Conservation (phyloP, 2,888 invertebrate genomes). For the Oxyteleia sp. region DNA sequence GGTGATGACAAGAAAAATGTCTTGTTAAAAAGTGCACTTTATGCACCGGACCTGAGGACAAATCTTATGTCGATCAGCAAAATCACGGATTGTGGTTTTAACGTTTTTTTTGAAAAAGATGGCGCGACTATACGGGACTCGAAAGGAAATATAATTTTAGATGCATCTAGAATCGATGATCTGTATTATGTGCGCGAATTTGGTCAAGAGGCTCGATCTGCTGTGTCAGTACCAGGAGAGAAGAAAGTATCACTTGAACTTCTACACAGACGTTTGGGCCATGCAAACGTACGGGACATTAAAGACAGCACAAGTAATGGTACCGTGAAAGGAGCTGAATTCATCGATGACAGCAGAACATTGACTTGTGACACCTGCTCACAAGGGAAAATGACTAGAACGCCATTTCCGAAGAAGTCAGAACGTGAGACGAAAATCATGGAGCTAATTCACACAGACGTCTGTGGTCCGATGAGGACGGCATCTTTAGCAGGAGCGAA, state of each 20-base stretch:
- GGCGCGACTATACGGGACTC: neutral
- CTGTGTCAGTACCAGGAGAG: neutral
- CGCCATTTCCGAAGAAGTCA: too few relatives aligned
- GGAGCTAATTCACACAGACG: too few relatives aligned
- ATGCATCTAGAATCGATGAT: constrained; percentile 3
- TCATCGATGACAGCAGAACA: too few relatives aligned
- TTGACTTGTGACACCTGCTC: too few relatives aligned
- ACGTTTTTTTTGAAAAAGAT: neutral
- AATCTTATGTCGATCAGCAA: neutral
- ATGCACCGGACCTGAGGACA: constrained; percentile 28
- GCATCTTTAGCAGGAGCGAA: too few relatives aligned
- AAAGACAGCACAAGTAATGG: constrained; percentile 8
- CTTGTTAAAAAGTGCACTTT: neutral
- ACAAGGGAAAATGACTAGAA: too few relatives aligned
- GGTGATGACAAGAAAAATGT: too few relatives aligned
- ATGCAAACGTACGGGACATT: constrained; percentile 41
- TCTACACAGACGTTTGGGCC: constrained; percentile 30
- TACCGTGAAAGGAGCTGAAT: constrained; percentile 16
- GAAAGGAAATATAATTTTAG: constrained; percentile 4
- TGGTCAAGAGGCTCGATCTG: neutral
- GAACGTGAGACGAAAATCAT: too few relatives aligned
- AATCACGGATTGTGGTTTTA: neutral
- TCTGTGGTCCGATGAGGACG: too few relatives aligned
- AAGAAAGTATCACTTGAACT: neutral
- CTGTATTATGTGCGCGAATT: constrained; percentile 39